Evolutionary conservation across 2,888 invertebrate genomes (phyloP).

Genomic region (Rhagonycha lutea): DNA sequence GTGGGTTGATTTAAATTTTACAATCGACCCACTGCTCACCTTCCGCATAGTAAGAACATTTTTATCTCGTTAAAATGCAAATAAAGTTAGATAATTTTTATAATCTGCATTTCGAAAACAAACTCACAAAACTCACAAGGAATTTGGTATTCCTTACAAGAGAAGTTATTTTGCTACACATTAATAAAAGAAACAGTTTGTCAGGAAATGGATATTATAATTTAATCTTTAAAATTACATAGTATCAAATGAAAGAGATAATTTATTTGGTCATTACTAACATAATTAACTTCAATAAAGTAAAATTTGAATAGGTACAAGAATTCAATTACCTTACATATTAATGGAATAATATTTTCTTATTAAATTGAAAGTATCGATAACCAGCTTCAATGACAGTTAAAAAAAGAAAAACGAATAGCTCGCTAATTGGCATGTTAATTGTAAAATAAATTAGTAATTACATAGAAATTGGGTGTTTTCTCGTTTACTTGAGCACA

Average conservation of each 20-base stretch:
- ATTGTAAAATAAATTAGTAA: background rate
- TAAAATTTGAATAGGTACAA: background rate
- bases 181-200: background rate
- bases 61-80: no score
- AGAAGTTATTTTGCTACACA: background rate
- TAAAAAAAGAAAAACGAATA: background rate
- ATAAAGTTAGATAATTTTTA: no score
- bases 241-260: background rate
- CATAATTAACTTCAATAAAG: background rate
- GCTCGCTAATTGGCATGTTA: background rate
- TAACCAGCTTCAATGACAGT: background rate
- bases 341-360: background rate
- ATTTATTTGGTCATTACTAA: background rate
- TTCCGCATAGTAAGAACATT: no score
- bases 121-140: no score
- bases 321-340: background rate
- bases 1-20: no score
- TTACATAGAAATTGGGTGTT: background rate
- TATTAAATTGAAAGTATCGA: background rate
- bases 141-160: no score
- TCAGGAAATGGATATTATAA: background rate
- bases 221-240: background rate
- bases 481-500: background rate
- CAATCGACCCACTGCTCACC: no score
- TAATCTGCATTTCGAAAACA: no score